phyloP scores from a whole-genome alignment of 2,113 vertebrate species.

The Gallinago jamesoni region DNA sequence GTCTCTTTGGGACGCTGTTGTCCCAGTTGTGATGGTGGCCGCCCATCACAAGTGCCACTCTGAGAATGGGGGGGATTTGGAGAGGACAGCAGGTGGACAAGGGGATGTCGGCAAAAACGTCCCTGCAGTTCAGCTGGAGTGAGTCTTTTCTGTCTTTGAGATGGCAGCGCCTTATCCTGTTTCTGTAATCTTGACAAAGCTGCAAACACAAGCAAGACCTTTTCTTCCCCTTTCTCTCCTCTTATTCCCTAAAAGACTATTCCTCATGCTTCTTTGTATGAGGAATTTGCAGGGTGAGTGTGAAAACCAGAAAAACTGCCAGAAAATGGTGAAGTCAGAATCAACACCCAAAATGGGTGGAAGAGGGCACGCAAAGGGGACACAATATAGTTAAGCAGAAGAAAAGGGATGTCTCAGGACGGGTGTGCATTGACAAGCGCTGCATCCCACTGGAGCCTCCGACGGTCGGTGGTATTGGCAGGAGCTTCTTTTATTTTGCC shows the following conservation, averaged over 20 bases:
- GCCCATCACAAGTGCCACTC: neutral
- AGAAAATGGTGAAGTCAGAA: neutral
- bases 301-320: neutral
- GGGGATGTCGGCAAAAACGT: neutral
- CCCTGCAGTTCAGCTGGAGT: neutral
- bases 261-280: neutral
- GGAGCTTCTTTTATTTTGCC: neutral
- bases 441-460: neutral
- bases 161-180: neutral
- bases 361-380: neutral
- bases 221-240: neutral
- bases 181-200: neutral
- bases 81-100: neutral
- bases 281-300: neutral
- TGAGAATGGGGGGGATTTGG: neutral
- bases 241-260: neutral
- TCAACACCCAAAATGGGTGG: neutral
- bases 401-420: neutral
- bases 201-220: neutral
- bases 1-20: rapidly evolving
- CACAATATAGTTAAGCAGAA: neutral
- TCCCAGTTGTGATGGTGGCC: neutral
- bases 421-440: neutral
- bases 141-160: neutral
- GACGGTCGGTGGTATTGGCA: neutral